Evolutionary conservation across 2,888 invertebrate genomes (phyloP).

Genomic region (Seira musarum): DNA sequence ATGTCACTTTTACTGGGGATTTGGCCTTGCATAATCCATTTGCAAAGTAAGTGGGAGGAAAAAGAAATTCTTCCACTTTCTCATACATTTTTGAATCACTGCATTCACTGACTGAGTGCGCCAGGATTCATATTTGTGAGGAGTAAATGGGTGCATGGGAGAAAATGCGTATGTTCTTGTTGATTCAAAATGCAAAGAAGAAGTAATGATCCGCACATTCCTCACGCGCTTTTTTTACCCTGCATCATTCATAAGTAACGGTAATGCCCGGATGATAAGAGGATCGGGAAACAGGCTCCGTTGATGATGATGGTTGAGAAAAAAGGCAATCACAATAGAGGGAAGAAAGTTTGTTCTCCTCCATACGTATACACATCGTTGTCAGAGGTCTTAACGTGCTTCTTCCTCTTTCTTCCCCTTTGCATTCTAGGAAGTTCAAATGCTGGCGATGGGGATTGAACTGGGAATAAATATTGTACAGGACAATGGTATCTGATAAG

Average conservation of each 20-base stretch:
- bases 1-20: background rate
- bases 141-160: slow-evolving; percentile 42
- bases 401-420: background rate
- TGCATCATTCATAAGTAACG: background rate
- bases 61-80: slow-evolving; percentile 15
- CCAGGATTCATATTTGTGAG: slow-evolving; percentile 15
- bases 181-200: slow-evolving; percentile 41
- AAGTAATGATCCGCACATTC: slow-evolving; percentile 6
- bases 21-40: slow-evolving; percentile 13
- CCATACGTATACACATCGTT: no score
- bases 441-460: background rate
- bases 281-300: background rate
- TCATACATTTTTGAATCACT: slow-evolving; percentile 47
- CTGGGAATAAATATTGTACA: no score
- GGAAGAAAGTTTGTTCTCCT: background rate
- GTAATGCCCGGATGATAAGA: background rate
- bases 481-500: background rate
- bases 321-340: background rate
- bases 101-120: slow-evolving; percentile 10
- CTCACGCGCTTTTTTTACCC: background rate
- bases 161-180: slow-evolving; percentile 52
- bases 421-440: background rate
- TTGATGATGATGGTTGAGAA: no score
- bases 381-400: background rate
- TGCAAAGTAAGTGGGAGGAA: slow-evolving; percentile 1